phyloP scores from a whole-genome alignment of 2,113 vertebrate species.

The Mungos mungo region DNA sequence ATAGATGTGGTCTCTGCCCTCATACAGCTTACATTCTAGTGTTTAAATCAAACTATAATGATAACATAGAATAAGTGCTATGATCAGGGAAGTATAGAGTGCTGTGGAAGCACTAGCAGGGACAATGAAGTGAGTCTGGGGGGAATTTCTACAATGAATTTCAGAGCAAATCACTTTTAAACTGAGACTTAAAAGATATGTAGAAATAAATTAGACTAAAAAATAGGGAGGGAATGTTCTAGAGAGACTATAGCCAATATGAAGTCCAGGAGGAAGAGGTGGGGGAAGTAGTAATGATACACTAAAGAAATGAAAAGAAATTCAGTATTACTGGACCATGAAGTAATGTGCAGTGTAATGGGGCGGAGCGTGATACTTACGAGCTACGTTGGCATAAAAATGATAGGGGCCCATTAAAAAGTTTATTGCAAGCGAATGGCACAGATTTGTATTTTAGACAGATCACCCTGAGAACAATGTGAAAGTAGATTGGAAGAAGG shows the following conservation, averaged over 20 bases:
- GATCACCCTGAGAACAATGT: neutral
- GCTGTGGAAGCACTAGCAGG: neutral
- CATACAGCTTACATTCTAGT: neutral
- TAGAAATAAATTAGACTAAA: slow-evolving; percentile 10
- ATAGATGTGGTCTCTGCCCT: neutral
- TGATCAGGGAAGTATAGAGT: neutral
- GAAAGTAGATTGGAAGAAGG: neutral
- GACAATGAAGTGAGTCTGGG: neutral
- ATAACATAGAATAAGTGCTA: neutral
- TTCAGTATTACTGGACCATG: neutral
- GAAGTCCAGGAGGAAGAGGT: neutral
- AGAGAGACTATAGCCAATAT: neutral
- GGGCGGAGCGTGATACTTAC: neutral
- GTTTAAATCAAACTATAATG: neutral
- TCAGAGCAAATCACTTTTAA: neutral
- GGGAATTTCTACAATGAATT: neutral
- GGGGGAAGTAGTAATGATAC: neutral
- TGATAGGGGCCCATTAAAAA: neutral
- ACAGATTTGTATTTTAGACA: neutral
- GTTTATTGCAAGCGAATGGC: neutral
- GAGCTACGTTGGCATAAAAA: neutral
- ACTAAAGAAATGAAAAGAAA: neutral
- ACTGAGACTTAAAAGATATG: neutral
- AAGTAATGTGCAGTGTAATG: neutral
- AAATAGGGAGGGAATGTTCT: neutral